Evolutionary conservation across 2,888 invertebrate genomes (phyloP).

Genomic region (Leptopilina syphax): DNA sequence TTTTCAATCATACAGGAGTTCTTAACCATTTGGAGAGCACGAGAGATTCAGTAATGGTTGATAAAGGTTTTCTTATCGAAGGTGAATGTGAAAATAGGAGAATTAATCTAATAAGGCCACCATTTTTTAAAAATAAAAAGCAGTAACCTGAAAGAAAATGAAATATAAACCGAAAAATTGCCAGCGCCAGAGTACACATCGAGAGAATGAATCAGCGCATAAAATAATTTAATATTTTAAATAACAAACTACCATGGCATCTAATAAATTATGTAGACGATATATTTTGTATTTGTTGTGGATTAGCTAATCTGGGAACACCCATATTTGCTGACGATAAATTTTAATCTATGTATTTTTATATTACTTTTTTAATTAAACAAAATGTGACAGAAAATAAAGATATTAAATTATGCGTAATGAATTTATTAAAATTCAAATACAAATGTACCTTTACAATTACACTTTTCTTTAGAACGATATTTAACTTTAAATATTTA

Average conservation of each 20-base stretch:
- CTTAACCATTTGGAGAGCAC: slow-evolving; percentile 54
- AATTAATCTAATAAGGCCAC: slow-evolving; percentile 49
- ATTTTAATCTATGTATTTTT: background rate
- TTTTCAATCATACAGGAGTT: slow-evolving; percentile 49
- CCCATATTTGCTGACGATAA: slow-evolving; percentile 44
- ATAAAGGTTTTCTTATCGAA: slow-evolving; percentile 53
- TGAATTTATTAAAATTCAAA: background rate
- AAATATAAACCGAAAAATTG: slow-evolving; percentile 47
- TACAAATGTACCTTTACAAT: background rate
- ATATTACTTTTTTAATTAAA: background rate
- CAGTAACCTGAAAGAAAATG: slow-evolving; percentile 54
- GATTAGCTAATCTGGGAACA: slow-evolving; percentile 41
- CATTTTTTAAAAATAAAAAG: slow-evolving; percentile 52
- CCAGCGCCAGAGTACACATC: slow-evolving; percentile 54
- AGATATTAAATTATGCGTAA: background rate
- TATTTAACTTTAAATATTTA: background rate
- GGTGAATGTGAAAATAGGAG: slow-evolving; percentile 47
- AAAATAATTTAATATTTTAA: slow-evolving; percentile 48
- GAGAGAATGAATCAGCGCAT: slow-evolving; percentile 52
- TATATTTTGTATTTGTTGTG: slow-evolving; percentile 45
- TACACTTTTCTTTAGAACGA: background rate
- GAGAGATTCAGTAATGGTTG: slow-evolving; percentile 50
- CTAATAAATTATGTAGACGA: slow-evolving; percentile 42
- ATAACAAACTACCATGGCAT: slow-evolving; percentile 42
- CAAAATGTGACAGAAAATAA: background rate